These are phyloP conservation scores for Scaptomyza polygonia DNA, from an alignment of 2,888 invertebrate species.

Conservation along the genomic window DNA sequence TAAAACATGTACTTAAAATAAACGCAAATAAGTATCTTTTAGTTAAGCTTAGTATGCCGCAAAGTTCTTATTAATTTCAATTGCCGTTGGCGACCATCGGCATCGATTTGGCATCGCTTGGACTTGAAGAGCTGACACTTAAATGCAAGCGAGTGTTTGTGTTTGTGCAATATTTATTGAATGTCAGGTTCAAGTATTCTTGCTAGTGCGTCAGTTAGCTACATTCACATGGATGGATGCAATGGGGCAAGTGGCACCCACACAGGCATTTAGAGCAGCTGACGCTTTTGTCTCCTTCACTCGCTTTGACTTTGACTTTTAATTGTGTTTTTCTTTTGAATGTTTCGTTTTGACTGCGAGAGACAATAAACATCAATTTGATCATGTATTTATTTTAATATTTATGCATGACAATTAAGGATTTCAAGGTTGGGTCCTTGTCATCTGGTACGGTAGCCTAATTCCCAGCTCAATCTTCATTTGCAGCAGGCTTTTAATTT, in stretches of 20 bases:
- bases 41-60: not conserved
- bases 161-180: conserved; percentile 49
- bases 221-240: conserved; percentile 22
- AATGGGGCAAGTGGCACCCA: conserved; percentile 56
- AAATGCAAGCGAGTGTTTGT: conserved; percentile 23
- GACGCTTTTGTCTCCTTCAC: conserved; percentile 11
- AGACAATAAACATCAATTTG: conserved; percentile 65
- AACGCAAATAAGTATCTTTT: no score
- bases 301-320: conserved; percentile 72
- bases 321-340: conserved; percentile 51
- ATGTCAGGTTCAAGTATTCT: conserved; percentile 74
- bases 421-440: conserved; percentile 69
- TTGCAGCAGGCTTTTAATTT: conserved; percentile 7
- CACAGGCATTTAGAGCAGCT: conserved; percentile 32
- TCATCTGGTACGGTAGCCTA: conserved; percentile 29
- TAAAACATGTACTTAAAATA: no score
- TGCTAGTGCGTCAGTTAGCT: conserved; percentile 55
- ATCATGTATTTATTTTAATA: conserved; percentile 2
- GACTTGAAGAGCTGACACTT: conserved; percentile 61
- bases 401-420: conserved; percentile 67
- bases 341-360: conserved; percentile 11
- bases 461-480: conserved; percentile 14
- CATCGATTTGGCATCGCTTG: conserved; percentile 51
- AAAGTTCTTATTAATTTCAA: conserved; percentile 38
- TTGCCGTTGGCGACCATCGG: conserved; percentile 40